Evolutionary conservation across 2,888 invertebrate genomes (phyloP), one percentile per base, ranked within the genome.

Genomic region (Chesias legatella): DNA sequence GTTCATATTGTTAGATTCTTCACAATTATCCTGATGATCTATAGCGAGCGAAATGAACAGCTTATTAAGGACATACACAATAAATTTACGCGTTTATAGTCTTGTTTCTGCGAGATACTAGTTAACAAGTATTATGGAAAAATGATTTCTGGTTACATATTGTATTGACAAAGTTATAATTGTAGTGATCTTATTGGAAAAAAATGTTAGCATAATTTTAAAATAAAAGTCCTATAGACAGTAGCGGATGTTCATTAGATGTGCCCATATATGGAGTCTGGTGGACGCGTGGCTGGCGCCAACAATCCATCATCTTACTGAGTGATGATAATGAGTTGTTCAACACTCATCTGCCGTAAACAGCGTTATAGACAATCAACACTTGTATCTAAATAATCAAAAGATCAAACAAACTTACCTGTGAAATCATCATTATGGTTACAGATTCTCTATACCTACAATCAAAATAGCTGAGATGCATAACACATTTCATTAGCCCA

Each of bases 1-100:
- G 70, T 64, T 62, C 63, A 56, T 65, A 79, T 78, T 79, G 79
- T 78, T 73, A 54, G 53, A 75, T 77, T 73, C 73, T 60, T 58
- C 47, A 62, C 69, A 77, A 78, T 76, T 70, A 78, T 63, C 58
- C 56, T 51, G 54, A 64, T 65, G 59, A 69, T 66, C 56, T 67
- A 66, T 63, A 32, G 54, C 41, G 32, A 53, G 43, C 42, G 43
- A 48, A 48, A 50, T 51, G 43, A 42, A 46, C 48, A 27, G 34
- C 37, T 41, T 22, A 27, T 31, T 28, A 23, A 36, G 26, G 7
- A 26, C 10, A 28, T 28, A 33, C 11, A 37, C n/a, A 1, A 28
- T 33, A 20, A 7, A 17, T 17, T 17, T 17, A 17, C 13, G 13
- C 3, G 5, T 17, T 17, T 3, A 17, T 17, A 5, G 2, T 17